These are phyloP conservation scores for Callosobruchus maculatus DNA, from an alignment of 2,888 invertebrate species.

Conservation along the genomic window DNA sequence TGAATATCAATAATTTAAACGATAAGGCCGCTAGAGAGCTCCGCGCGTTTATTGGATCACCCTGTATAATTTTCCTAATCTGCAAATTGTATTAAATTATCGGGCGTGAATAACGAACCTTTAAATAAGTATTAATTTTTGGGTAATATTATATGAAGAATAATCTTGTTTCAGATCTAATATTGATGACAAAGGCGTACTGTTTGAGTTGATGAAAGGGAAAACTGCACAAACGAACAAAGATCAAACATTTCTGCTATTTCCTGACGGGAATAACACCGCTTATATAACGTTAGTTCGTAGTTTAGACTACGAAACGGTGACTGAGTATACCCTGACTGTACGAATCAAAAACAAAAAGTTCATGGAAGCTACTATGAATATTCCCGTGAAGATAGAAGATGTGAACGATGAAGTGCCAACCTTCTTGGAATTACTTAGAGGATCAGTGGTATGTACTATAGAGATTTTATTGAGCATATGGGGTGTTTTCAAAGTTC, in stretches of 20 bases:
- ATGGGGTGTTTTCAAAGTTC: no score
- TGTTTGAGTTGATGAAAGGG: slow-evolving; percentile 77
- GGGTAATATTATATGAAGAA: no score
- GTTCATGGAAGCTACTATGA: slow-evolving; percentile 74
- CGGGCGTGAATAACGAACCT: no score
- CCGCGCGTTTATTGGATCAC: no score
- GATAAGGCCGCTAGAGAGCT: no score
- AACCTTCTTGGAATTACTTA: slow-evolving; percentile 75
- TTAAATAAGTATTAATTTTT: no score
- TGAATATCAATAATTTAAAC: no score
- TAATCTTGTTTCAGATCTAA: slow-evolving; percentile 59
- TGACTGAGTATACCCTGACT: slow-evolving; percentile 78
- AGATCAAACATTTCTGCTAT: slow-evolving; percentile 67
- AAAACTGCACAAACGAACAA: slow-evolving; percentile 84
- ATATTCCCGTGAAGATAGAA: slow-evolving; percentile 71
- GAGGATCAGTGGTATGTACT: slow-evolving; percentile 76
- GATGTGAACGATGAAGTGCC: slow-evolving; percentile 92
- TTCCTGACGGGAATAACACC: slow-evolving; percentile 57
- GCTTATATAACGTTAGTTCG: slow-evolving; percentile 75
- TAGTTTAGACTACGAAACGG: slow-evolving; percentile 78
- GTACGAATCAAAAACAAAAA: slow-evolving; percentile 80
- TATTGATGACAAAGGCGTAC: slow-evolving; percentile 69
- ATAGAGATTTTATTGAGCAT: no score
- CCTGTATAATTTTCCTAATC: no score
- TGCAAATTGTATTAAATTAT: no score